These are phyloP conservation scores for Molanna angustata DNA, from an alignment of 2,888 invertebrate genomes.

Conservation along the genomic window DNA sequence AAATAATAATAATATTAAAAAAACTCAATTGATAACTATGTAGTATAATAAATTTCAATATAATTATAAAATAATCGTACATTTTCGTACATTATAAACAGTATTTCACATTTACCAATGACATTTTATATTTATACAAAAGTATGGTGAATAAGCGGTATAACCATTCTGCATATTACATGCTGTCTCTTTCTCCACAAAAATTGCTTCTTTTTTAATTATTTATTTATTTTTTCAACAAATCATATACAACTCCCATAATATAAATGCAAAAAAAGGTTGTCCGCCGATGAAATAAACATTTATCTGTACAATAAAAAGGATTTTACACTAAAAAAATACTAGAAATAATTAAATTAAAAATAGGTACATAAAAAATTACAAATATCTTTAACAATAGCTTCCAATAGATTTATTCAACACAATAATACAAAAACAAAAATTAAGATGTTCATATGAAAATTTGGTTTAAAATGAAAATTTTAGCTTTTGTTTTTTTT, in stretches of 20 bases:
- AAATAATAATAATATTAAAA: constrained; percentile 32
- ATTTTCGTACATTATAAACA: constrained; percentile 15
- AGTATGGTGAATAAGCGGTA: background rate
- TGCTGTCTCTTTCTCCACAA: background rate
- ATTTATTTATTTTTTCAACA: constrained; percentile 5
- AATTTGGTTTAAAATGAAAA: too few species aligned
- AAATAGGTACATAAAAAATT: too few species aligned
- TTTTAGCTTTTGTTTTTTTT: too few species aligned
- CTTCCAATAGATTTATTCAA: too few species aligned
- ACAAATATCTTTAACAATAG: constrained; percentile 3
- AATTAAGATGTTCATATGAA: too few species aligned
- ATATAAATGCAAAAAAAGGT: background rate
- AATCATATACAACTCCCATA: constrained; percentile 1
- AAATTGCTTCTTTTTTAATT: background rate
- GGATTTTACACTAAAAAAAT: constrained; percentile 1
- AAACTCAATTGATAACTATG: constrained; percentile 27
- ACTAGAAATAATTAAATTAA: constrained; percentile 8
- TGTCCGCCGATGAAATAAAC: background rate
- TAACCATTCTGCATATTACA: background rate
- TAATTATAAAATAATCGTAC: constrained; percentile 20
- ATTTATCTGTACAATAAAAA: background rate
- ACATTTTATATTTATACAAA: constrained; percentile 13
- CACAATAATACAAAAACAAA: too few species aligned
- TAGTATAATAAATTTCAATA: constrained; percentile 23
- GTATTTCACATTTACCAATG: too few species aligned